These are phyloP conservation scores for Mystacornis crossleyi DNA, from an alignment of 2,113 vertebrate species.

Conservation along the genomic window DNA sequence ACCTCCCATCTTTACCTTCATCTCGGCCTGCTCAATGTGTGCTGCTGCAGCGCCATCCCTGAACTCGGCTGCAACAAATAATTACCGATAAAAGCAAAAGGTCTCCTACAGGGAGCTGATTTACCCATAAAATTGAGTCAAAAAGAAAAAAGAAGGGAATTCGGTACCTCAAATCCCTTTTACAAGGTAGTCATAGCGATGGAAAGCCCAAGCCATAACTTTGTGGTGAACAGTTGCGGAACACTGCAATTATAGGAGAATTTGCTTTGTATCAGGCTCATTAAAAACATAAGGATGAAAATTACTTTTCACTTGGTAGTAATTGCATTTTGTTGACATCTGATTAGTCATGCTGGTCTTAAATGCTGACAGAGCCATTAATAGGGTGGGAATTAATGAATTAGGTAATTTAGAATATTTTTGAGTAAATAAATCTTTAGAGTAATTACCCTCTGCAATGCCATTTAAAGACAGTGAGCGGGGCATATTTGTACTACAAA, in stretches of 20 bases:
- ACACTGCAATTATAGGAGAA: background rate
- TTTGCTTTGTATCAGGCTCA: conserved; percentile 18
- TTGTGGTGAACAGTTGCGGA: background rate
- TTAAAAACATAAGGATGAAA: conserved; percentile 34
- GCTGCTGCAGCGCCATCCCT: too few species aligned
- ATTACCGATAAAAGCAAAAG: background rate
- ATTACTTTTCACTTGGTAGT: conserved; percentile 26
- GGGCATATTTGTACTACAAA: background rate
- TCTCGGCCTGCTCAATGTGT: too few species aligned
- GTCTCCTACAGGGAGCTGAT: background rate
- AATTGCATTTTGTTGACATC: conserved; percentile 51
- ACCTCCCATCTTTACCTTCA: too few species aligned
- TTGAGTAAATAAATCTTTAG: conserved; percentile 30
- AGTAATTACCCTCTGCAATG: background rate
- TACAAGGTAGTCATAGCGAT: background rate
- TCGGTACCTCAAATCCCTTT: background rate
- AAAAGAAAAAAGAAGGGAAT: background rate
- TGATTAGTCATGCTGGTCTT: conserved; percentile 41
- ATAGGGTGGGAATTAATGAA: conserved; percentile 38
- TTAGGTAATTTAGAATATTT: conserved; percentile 11
- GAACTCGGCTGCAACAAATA: too few species aligned
- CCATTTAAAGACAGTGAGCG: background rate
- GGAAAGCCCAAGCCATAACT: background rate
- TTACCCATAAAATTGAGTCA: background rate
- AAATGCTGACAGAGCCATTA: conserved; percentile 29